Evolutionary conservation across 2,888 invertebrate species (phyloP).

Genomic region (Lepidonotus clava): DNA sequence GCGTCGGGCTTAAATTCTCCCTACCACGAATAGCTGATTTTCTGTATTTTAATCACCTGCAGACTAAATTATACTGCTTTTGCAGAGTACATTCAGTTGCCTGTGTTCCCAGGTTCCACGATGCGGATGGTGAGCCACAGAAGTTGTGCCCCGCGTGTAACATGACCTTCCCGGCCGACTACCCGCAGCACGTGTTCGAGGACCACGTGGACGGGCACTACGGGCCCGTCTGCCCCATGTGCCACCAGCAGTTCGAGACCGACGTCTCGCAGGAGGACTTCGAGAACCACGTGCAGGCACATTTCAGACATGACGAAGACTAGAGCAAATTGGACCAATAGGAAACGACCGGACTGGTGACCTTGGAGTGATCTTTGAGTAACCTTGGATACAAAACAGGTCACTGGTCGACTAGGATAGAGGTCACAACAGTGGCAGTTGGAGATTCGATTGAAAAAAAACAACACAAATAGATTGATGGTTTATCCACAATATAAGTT

Average conservation of each 20-base stretch:
- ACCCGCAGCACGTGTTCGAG: slow-evolving; percentile 68
- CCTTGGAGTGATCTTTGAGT: too few relatives aligned
- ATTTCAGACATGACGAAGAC: slow-evolving; percentile 34
- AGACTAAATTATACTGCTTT: not conserved
- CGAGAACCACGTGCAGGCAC: slow-evolving; percentile 33
- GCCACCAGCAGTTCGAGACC: slow-evolving; percentile 66
- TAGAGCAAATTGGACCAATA: too few relatives aligned
- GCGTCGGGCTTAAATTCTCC: too few relatives aligned
- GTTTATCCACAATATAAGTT: too few relatives aligned
- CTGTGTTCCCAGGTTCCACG: slow-evolving; percentile 62
- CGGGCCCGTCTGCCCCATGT: slow-evolving; percentile 73
- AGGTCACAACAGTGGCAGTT: too few relatives aligned
- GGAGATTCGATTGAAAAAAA: too few relatives aligned
- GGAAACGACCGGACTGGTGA: too few relatives aligned
- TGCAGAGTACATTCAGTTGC: not conserved
- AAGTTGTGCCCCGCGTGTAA: slow-evolving; percentile 72
- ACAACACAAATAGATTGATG: too few relatives aligned
- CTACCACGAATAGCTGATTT: too few relatives aligned
- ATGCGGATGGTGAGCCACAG: slow-evolving; percentile 72
- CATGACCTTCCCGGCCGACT: slow-evolving; percentile 68
- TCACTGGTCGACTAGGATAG: too few relatives aligned
- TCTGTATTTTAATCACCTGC: too few relatives aligned
- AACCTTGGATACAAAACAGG: too few relatives aligned
- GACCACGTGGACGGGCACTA: slow-evolving; percentile 72
- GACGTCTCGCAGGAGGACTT: not conserved